Evolutionary conservation across 2,797 vertebrate genomes (phyloP).

Genomic region (Loriculus beryllinus): DNA sequence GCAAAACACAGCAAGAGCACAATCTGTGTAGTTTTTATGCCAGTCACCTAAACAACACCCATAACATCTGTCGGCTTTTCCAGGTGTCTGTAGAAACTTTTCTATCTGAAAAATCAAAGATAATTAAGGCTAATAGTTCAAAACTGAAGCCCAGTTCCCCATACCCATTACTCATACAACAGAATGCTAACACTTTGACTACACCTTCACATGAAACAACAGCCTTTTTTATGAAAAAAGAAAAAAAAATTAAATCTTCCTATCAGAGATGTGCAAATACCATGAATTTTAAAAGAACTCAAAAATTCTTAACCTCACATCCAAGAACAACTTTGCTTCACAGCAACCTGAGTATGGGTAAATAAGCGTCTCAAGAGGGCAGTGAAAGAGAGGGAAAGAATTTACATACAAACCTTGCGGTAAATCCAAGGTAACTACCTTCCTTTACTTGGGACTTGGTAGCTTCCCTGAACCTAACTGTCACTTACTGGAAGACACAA

Average conservation of each 20-base stretch:
- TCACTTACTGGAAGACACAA: background rate
- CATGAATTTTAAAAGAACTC: background rate
- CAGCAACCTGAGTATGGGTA: background rate
- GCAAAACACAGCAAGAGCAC: background rate
- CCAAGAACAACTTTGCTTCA: background rate
- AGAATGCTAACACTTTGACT: background rate
- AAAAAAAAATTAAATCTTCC: background rate
- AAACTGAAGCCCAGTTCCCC: background rate
- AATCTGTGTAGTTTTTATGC: background rate
- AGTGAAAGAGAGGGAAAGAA: background rate
- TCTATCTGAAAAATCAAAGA: background rate
- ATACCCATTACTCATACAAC: background rate
- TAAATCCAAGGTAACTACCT: background rate
- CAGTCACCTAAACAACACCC: background rate
- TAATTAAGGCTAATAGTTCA: background rate
- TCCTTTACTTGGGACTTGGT: background rate
- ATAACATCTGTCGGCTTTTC: background rate
- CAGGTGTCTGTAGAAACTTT: background rate
- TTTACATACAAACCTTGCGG: background rate
- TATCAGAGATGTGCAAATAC: background rate
- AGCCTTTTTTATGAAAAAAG: rapidly evolving
- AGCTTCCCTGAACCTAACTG: background rate
- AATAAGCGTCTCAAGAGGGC: background rate
- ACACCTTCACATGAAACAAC: background rate
- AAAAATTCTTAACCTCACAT: background rate